These are phyloP conservation scores for Gasterosteus nipponicus DNA, from an alignment of 2,113 vertebrate genomes.

Conservation along the genomic window DNA sequence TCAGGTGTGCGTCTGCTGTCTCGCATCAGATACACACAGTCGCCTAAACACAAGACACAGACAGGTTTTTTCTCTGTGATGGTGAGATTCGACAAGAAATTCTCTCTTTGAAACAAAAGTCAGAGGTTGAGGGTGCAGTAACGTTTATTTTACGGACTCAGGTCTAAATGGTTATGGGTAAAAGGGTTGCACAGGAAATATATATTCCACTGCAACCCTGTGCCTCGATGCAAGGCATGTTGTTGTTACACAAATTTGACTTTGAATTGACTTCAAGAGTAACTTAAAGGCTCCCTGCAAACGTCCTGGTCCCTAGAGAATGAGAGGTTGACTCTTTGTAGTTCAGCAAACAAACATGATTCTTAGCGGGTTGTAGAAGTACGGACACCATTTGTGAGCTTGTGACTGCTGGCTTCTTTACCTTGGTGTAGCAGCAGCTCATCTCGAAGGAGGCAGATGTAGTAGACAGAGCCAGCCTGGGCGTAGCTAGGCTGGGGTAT, in stretches of 20 bases:
- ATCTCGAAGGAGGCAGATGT: conserved; percentile 94
- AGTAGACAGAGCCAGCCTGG: conserved; percentile 94
- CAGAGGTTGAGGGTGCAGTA: background rate
- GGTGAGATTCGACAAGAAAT: conserved; percentile 1
- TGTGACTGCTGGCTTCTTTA: conserved; percentile 51
- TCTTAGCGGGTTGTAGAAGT: background rate
- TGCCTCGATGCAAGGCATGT: background rate
- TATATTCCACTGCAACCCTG: background rate
- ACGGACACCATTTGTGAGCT: background rate
- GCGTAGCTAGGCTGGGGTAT: conserved; percentile 95
- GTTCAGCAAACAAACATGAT: background rate
- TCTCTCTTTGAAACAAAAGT: background rate
- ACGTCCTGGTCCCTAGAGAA: background rate
- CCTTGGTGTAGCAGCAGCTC: conserved; percentile 96
- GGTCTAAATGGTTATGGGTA: background rate
- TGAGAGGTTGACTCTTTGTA: background rate
- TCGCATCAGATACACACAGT: conserved; percentile 98
- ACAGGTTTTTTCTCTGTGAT: conserved; percentile 26
- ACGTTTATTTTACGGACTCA: background rate
- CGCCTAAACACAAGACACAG: conserved; percentile 80
- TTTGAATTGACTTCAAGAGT: background rate
- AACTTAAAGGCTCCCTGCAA: background rate
- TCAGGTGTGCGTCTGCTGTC: conserved; percentile 94
- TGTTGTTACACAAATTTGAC: background rate
- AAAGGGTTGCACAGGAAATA: background rate